A percentile compares a stretch with the other conserved stretches of the same genome.
Conservation (phyloP, 2,797 vertebrate species). For the Odontamblyopus lacepedii region DNA sequence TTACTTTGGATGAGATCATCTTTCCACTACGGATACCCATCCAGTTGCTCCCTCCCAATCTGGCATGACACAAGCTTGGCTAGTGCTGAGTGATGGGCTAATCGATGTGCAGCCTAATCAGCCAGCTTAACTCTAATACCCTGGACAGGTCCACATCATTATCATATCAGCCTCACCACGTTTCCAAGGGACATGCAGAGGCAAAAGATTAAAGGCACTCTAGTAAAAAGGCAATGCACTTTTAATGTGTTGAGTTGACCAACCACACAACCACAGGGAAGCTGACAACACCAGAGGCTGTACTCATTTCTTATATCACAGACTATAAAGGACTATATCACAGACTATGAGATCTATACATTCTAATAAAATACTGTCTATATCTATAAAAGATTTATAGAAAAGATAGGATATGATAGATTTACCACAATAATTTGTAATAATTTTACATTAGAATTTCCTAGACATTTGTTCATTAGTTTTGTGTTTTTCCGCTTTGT, state of each 20-base stretch:
- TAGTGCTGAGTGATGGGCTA: slow-evolving; percentile 76
- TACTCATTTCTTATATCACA: not conserved
- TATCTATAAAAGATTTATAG: not conserved
- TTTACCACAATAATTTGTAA: not conserved
- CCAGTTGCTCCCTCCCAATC: slow-evolving; percentile 14
- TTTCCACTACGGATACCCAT: slow-evolving; percentile 28
- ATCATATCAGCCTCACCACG: slow-evolving; percentile 79
- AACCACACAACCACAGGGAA: slow-evolving; percentile 33
- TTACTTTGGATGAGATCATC: not conserved
- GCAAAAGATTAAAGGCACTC: slow-evolving; percentile 76
- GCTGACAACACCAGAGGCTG: slow-evolving; percentile 26
- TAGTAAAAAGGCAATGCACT: slow-evolving; percentile 65
- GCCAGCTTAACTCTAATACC: slow-evolving; percentile 83
- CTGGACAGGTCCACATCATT: slow-evolving; percentile 82
- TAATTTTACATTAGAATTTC: not conserved
- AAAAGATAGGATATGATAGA: too few species aligned
- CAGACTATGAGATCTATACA: not conserved
- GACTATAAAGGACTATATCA: not conserved
- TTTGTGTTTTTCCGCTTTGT: too few species aligned
- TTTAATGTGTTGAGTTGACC: slow-evolving; percentile 53
- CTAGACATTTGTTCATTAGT: not conserved
- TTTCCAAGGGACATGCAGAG: slow-evolving; percentile 76
- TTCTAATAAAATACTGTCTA: too few species aligned
- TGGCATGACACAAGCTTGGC: slow-evolving; percentile 45
- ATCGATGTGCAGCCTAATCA: slow-evolving; percentile 82